Evolutionary conservation across 2,797 vertebrate species (phyloP).

Genomic region (Monodelphis domestica): DNA sequence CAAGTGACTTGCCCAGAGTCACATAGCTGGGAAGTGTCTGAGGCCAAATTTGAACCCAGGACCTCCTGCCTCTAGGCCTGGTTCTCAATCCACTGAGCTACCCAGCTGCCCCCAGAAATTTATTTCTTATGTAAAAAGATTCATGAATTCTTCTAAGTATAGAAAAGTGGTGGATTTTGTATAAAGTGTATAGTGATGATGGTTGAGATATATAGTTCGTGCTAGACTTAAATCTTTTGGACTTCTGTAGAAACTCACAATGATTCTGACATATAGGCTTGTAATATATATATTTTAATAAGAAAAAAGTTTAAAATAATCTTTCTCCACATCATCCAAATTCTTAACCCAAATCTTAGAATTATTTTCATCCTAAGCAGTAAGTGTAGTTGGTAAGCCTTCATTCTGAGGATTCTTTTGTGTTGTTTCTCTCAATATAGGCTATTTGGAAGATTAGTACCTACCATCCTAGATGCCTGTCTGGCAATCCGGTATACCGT

Average conservation of each 20-base stretch:
- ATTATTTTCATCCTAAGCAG: slow-evolving; percentile 1
- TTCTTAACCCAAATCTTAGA: background rate
- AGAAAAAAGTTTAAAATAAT: background rate
- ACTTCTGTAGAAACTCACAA: background rate
- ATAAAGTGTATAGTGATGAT: background rate
- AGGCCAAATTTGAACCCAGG: too few relatives aligned
- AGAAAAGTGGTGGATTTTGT: background rate
- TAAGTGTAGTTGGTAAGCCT: slow-evolving; percentile 1
- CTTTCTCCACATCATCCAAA: background rate
- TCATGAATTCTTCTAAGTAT: background rate
- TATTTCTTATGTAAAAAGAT: background rate
- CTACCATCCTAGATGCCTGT: slow-evolving; percentile 97
- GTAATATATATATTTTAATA: background rate
- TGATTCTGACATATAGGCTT: background rate
- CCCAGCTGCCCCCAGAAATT: too few relatives aligned
- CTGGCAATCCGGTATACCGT: slow-evolving; percentile 97
- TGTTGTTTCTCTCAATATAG: background rate
- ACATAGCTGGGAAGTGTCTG: too few relatives aligned
- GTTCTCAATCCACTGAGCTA: too few relatives aligned
- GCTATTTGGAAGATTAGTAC: slow-evolving; percentile 43
- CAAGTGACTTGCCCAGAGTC: too few relatives aligned
- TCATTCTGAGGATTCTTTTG: background rate
- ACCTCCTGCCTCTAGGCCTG: too few relatives aligned
- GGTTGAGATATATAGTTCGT: too few relatives aligned
- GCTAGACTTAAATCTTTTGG: too few relatives aligned